phyloP scores from a whole-genome alignment of 2,797 vertebrate species.

The Coregonus ussuriensis region DNA sequence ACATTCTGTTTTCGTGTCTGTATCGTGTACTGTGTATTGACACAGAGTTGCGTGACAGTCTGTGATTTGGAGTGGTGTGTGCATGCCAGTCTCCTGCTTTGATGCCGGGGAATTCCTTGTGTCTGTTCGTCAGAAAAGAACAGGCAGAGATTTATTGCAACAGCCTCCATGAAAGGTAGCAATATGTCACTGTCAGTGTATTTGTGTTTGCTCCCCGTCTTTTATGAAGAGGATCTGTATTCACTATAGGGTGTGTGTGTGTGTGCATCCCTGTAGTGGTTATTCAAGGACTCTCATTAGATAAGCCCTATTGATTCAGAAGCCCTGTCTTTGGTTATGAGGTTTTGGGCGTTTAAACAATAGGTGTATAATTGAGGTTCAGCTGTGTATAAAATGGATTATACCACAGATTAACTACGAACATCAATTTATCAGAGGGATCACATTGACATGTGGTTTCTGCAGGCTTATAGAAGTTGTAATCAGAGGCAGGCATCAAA shows the following conservation, averaged over 20 bases:
- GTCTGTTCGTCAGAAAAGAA: conserved; percentile 35
- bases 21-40: not conserved
- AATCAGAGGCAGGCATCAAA: conserved; percentile 36
- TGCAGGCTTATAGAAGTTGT: conserved; percentile 16
- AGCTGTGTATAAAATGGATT: conserved; percentile 22
- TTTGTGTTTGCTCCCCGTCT: conserved; percentile 22
- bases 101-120: conserved; percentile 25
- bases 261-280: not conserved
- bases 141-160: conserved; percentile 30
- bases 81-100: not conserved
- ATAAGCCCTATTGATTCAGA: too few relatives aligned
- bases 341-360: conserved; percentile 12
- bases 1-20: not conserved
- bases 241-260: too few relatives aligned
- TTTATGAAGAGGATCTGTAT: conserved; percentile 18
- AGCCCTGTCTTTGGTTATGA: too few relatives aligned
- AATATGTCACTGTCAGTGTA: conserved; percentile 37
- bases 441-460: conserved; percentile 46
- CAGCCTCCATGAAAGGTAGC: conserved; percentile 27
- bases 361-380: conserved; percentile 38
- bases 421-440: conserved; percentile 53
- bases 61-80: too few relatives aligned
- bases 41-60: not conserved
- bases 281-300: too few relatives aligned
- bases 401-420: conserved; percentile 43